Percentiles rank a stretch among this genome's conserved stretches.
These are phyloP conservation scores for Yponomeuta malinellus DNA, from an alignment of 2,888 invertebrate species.

Conservation along the genomic window DNA sequence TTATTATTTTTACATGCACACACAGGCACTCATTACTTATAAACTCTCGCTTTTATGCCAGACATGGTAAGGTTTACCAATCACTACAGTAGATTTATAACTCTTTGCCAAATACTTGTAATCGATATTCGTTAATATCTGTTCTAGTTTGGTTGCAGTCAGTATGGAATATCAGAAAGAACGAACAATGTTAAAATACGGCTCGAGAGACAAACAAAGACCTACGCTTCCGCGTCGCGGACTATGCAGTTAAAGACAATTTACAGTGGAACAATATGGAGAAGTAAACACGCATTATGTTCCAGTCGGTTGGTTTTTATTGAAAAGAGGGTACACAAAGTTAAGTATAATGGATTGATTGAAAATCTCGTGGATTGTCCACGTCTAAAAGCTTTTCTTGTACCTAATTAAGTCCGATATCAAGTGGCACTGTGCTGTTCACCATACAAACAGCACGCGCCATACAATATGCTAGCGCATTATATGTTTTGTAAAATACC, in stretches of 20 bases:
- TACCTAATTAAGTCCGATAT: too few species aligned
- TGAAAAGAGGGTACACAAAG: constrained; percentile 29
- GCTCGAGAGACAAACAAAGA: neutral
- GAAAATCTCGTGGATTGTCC: neutral
- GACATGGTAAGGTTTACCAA: neutral
- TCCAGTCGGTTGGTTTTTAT: constrained; percentile 38
- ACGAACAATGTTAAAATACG: too few species aligned
- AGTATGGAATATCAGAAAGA: too few species aligned
- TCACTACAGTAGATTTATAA: too few species aligned
- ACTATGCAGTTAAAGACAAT: constrained; percentile 20
- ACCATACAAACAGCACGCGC: too few species aligned
- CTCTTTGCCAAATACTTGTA: too few species aligned
- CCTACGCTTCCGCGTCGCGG: neutral
- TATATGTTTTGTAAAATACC: too few species aligned
- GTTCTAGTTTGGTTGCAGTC: too few species aligned
- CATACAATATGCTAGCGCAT: too few species aligned
- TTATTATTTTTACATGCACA: neutral
- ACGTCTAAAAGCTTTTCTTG: too few species aligned
- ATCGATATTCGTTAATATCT: too few species aligned
- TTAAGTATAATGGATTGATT: neutral
- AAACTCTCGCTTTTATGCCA: neutral
- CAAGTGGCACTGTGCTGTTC: too few species aligned
- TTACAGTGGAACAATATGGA: constrained; percentile 22
- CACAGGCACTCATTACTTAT: neutral
- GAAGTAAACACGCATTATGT: constrained; percentile 28